Conservation (phyloP, 2,888 invertebrate genomes). For the Drosophila lutescens region DNA sequence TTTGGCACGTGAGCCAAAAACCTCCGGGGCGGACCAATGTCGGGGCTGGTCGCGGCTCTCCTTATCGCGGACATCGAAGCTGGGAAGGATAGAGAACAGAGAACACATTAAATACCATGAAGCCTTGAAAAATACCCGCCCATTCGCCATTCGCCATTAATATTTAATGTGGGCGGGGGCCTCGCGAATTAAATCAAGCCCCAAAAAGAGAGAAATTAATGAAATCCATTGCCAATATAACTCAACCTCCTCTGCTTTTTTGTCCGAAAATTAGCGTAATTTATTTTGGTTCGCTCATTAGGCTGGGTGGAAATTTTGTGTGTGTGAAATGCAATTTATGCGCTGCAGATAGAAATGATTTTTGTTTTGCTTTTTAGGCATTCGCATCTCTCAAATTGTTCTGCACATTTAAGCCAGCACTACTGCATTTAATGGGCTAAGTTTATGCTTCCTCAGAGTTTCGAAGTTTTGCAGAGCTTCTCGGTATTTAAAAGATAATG, state of each 20-base stretch:
- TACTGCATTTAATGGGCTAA: conserved; percentile 68
- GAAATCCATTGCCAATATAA: conserved; percentile 60
- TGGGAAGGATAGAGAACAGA: conserved; percentile 81
- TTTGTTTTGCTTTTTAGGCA: conserved; percentile 28
- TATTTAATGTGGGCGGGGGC: conserved; percentile 39
- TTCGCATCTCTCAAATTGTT: conserved; percentile 36
- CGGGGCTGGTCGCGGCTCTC: conserved; percentile 89
- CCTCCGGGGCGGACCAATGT: conserved; percentile 93
- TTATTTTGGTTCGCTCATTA: conserved; percentile 67
- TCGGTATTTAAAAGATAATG: conserved; percentile 1
- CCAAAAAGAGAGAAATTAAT: conserved; percentile 49
- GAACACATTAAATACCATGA: conserved; percentile 43
- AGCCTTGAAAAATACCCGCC: conserved; percentile 25
- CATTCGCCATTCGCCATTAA: conserved; percentile 24
- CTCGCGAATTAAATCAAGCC: conserved; percentile 36
- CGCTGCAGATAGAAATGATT: conserved; percentile 59
- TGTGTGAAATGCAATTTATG: conserved; percentile 65
- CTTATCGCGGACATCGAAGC: conserved; percentile 94
- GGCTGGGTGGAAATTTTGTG: conserved; percentile 28
- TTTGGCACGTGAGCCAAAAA: conserved; percentile 94
- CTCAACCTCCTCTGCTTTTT: conserved; percentile 28
- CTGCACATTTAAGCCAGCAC: conserved; percentile 29
- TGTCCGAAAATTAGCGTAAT: conserved; percentile 66
- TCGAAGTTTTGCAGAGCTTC: conserved; percentile 7
- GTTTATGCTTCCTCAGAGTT: conserved; percentile 43